Conservation (phyloP, 2,797 vertebrate genomes). For the Streptopelia turtur region DNA sequence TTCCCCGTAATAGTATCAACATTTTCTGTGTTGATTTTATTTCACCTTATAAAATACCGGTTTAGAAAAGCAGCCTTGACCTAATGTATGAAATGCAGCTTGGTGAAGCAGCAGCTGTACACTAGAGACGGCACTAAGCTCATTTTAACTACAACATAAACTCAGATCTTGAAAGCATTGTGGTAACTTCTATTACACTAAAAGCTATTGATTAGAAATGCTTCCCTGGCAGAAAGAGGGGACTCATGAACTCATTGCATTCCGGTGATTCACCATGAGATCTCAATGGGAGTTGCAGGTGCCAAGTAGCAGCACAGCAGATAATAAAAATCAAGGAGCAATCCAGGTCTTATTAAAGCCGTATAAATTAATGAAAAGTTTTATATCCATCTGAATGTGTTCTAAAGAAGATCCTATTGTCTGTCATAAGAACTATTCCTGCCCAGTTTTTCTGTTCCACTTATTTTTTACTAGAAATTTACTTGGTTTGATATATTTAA, state of each 20-base stretch:
- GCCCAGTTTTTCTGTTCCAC: neutral
- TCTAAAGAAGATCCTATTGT: neutral
- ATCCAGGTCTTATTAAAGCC: neutral
- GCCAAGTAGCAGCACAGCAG: neutral
- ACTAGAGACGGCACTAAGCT: conserved; percentile 14
- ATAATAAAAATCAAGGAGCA: neutral
- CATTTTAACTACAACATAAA: conserved; percentile 16
- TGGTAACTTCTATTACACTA: conserved; percentile 40
- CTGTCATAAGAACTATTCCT: neutral
- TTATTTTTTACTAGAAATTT: neutral
- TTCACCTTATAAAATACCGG: neutral
- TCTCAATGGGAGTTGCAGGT: neutral
- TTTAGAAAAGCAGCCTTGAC: neutral
- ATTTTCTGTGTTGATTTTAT: neutral
- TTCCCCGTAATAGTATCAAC: neutral
- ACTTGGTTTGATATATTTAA: neutral
- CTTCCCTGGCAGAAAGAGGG: neutral
- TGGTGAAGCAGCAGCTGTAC: neutral
- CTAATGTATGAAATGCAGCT: neutral
- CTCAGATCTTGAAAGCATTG: neutral
- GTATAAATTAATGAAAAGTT: neutral
- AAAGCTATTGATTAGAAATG: conserved; percentile 47
- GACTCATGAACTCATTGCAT: neutral
- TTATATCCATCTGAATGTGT: neutral
- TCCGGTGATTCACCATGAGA: neutral